Evolutionary conservation across 2,888 invertebrate species (phyloP).

Genomic region (Kryphioiulus occultus): DNA sequence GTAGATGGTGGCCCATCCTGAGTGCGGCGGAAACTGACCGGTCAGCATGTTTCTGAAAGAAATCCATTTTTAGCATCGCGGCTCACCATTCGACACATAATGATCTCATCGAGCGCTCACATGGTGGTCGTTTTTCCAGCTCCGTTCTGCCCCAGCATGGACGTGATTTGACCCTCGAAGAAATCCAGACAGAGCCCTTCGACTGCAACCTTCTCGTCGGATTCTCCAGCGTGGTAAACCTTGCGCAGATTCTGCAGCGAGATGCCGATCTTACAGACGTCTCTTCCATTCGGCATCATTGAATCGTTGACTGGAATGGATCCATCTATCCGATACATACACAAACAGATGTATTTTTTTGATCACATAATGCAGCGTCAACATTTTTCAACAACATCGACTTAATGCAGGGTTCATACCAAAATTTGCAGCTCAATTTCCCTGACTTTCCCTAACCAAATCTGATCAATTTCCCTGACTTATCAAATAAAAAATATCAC

Average conservation of each 20-base stretch:
- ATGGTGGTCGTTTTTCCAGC: conserved; percentile 66
- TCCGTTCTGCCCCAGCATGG: conserved; percentile 65
- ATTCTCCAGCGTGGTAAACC: conserved; percentile 54
- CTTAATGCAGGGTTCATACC: too few species aligned
- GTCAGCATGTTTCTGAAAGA: conserved; percentile 57
- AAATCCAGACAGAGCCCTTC: conserved; percentile 63
- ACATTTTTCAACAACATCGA: too few species aligned
- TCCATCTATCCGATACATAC: neutral
- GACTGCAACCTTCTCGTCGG: conserved; percentile 59
- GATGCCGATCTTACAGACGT: conserved; percentile 57
- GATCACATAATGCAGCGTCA: too few species aligned
- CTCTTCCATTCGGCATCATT: neutral
- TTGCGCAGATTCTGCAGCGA: conserved; percentile 58
- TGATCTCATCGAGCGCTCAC: too few species aligned
- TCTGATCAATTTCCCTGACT: too few species aligned
- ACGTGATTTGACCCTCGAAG: conserved; percentile 64
- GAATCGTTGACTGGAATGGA: neutral
- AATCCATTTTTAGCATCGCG: too few species aligned
- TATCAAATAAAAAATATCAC: too few species aligned
- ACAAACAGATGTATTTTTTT: too few species aligned
- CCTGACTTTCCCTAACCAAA: too few species aligned
- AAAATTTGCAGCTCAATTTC: too few species aligned
- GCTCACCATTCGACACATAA: too few species aligned
- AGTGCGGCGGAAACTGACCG: conserved; percentile 56
- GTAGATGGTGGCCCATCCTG: conserved; percentile 56